Evolutionary conservation across 2,797 vertebrate species (phyloP), one percentile per base, ranked within the genome.

Genomic region (Sebastes steindachneri): DNA sequence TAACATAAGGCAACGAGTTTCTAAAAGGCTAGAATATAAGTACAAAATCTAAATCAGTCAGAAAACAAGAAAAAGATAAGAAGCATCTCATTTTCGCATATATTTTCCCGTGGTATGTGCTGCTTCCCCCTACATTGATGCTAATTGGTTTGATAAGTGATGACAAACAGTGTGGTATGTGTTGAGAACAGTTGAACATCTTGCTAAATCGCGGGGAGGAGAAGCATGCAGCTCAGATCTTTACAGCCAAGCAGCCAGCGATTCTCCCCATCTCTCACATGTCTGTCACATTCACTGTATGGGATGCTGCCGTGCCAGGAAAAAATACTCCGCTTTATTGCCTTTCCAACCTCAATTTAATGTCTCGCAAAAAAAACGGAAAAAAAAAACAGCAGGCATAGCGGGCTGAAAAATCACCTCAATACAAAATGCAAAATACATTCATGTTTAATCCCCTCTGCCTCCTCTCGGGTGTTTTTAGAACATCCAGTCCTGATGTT

Each of bases 341-440:
- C 87, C 68, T 86, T 80, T 88, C 84, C 73, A 82, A 74, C 81
- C 79, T 82, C 83, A 76, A 77, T 89, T 78, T 78, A 81, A 79
- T 68, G 73, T 83, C 76, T 73, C 31, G 2, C 7, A 12, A 2
- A 60, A 25, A n/a, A 9, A 41, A 55, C 26, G 1, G 3, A 12
- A 2, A 2, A 60, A 25, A 19, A 10, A 35, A 55, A 58, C 25
- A 28, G 51, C 82, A 72, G 60, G 59, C 68, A 63, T 19, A 65
- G 70, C 15, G 0, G 31, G 51, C 70, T 60, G 71, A 84, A 77
- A 82, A 82, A 89, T 81, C 73, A 79, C 72, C 65, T 79, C 69
- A 82, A 75, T 85, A 73, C 68, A 86, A 87, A 82, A 86, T 86
- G 79, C 51, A 85, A 79, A 89, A 76, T 19, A 21, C 64, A 84